A percentile compares a stretch with the other conserved stretches of the same genome.
Conservation (phyloP, 2,888 invertebrate species). For the Rhorus exstirpatorius region DNA sequence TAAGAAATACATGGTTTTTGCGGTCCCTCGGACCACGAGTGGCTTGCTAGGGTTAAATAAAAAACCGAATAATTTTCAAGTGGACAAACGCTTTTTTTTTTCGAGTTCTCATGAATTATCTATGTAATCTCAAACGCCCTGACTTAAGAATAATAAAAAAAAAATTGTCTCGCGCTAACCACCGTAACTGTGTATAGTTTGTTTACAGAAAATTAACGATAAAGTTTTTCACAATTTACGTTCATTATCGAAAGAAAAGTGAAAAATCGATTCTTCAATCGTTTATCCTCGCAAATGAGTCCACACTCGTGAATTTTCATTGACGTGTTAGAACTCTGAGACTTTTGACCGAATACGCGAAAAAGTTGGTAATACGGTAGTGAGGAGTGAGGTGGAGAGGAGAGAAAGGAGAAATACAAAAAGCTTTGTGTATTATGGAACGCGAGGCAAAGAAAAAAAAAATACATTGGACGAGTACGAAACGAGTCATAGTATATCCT, state of each 20-base stretch:
- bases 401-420: not conserved
- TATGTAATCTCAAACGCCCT: no score
- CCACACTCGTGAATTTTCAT: not conserved
- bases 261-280: not conserved
- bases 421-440: conserved; percentile 2
- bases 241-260: not conserved
- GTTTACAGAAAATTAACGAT: no score
- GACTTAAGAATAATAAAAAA: no score
- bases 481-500: conserved; percentile 56
- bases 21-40: no score
- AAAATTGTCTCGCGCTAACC: no score
- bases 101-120: not conserved
- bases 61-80: no score
- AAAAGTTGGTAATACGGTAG: not conserved
- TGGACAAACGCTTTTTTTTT: not conserved
- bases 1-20: no score
- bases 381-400: not conserved
- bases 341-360: not conserved
- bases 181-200: no score
- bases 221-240: no score
- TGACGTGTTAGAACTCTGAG: no score
- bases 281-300: not conserved
- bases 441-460: conserved; percentile 23
- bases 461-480: conserved; percentile 37
- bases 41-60: no score